Evolutionary conservation across 2,113 vertebrate species (phyloP).

Genomic region (Hypomesus transpacificus): DNA sequence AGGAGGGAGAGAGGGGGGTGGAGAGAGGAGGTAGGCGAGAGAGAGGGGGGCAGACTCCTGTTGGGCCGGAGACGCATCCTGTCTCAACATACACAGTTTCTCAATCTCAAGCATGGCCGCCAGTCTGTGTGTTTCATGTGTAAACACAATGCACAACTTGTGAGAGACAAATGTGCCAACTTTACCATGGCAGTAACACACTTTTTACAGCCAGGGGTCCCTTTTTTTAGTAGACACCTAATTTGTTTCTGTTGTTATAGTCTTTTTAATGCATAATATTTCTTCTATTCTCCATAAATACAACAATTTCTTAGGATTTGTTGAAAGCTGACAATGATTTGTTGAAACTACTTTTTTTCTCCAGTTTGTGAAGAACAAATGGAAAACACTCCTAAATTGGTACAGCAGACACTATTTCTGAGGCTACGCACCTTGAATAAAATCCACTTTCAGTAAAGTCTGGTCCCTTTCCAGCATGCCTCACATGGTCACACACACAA

Average conservation of each 20-base stretch:
- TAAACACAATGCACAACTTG: no score
- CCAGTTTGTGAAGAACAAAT: no score
- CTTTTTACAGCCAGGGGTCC: not conserved
- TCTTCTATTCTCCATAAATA: not conserved
- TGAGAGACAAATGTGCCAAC: no score
- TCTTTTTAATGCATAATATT: not conserved
- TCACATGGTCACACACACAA: slow-evolving; percentile 41
- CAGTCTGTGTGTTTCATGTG: no score
- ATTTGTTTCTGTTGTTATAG: not conserved
- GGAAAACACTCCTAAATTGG: no score
- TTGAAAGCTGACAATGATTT: no score
- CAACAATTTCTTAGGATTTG: no score
- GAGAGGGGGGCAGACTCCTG: slow-evolving; percentile 1
- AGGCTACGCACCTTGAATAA: slow-evolving; percentile 18
- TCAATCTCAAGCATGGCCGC: no score
- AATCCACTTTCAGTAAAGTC: slow-evolving; percentile 21
- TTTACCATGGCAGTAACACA: not conserved
- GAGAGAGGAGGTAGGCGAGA: not conserved
- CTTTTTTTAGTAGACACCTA: not conserved
- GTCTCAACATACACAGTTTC: no score
- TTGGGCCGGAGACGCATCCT: slow-evolving; percentile 3
- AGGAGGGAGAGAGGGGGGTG: slow-evolving; percentile 19
- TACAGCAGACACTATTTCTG: no score
- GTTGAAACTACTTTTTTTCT: no score
- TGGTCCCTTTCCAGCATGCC: slow-evolving; percentile 32